Evolutionary conservation across 2,113 vertebrate species (phyloP).

Genomic region (Elaphurus davidianus): DNA sequence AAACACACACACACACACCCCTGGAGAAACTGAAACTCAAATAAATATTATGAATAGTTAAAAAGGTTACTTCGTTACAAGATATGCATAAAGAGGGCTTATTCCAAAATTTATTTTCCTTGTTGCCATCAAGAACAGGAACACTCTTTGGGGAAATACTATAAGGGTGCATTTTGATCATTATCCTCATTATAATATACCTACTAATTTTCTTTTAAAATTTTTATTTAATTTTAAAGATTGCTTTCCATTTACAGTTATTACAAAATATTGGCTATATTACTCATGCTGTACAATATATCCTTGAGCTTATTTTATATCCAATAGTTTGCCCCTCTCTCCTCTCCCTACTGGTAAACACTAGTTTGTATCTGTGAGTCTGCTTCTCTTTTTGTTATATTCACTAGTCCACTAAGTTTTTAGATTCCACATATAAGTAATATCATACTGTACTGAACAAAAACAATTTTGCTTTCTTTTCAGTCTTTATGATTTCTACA

Average conservation of each 20-base stretch:
- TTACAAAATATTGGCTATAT: neutral
- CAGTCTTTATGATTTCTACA: neutral
- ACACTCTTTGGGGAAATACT: neutral
- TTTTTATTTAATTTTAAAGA: neutral
- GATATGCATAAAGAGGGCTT: neutral
- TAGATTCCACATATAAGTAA: neutral
- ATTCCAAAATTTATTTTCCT: neutral
- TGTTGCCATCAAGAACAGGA: neutral
- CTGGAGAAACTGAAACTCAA: neutral
- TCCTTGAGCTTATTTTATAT: neutral
- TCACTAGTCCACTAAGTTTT: neutral
- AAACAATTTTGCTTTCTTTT: neutral
- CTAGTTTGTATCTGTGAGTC: neutral
- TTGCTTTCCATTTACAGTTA: neutral
- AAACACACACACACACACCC: neutral
- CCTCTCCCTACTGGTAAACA: neutral
- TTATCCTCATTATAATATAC: neutral
- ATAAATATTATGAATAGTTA: neutral
- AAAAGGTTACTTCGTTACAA: neutral
- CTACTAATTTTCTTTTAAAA: neutral
- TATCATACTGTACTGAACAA: neutral
- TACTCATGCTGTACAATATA: neutral
- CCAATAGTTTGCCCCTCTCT: neutral
- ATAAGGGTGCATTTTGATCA: neutral
- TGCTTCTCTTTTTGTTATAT: neutral